Conservation (phyloP, 2,113 vertebrate species). For the Marmota monax region DNA sequence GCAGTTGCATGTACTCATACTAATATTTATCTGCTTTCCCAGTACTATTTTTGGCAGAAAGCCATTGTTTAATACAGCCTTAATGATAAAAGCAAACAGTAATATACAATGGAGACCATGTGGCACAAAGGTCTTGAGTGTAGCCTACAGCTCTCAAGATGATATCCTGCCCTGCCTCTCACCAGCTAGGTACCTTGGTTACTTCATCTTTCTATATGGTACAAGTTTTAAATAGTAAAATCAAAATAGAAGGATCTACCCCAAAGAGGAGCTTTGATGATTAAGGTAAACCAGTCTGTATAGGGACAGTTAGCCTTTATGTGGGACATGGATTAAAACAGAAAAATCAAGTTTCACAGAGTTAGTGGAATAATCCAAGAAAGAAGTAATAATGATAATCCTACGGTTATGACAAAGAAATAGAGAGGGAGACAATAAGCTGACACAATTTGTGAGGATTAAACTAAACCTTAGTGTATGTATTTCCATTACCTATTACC, state of each 20-base stretch:
- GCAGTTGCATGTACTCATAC: conserved; percentile 14
- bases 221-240: background rate
- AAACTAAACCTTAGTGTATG: conserved; percentile 15
- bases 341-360: background rate
- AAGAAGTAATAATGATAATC: background rate
- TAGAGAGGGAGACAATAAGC: background rate
- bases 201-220: background rate
- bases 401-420: background rate
- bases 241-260: background rate
- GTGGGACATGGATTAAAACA: background rate
- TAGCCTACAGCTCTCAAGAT: background rate
- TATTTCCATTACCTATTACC: background rate
- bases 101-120: background rate
- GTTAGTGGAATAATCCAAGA: background rate
- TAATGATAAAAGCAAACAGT: background rate
- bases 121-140: background rate
- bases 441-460: conserved; percentile 1
- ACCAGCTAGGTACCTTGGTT: background rate
- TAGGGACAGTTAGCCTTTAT: background rate
- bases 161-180: background rate
- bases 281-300: background rate
- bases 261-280: background rate
- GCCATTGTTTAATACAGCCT: background rate
- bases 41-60: background rate
- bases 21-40: background rate